Base-by-base conservation (phyloP, 2,888 invertebrate genomes). In the Drosophila yooni region DNA sequence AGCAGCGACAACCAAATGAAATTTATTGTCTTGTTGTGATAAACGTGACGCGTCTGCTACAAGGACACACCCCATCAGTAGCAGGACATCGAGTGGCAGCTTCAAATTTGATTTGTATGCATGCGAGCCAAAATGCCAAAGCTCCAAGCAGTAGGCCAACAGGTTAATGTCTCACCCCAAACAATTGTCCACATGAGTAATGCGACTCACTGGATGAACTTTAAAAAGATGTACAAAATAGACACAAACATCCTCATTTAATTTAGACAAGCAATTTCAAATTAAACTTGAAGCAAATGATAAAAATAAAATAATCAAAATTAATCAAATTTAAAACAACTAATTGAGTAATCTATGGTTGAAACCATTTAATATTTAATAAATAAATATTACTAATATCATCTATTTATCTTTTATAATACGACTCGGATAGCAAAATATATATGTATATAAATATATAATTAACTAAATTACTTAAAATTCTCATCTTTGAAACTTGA, bases 1-100 rank as follows among this genome's bases (percentile, higher is more conserved):
- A 51, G 52, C 63, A 59, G 56, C 68, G 65, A 73, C 78, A 86
- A 72, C 66, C 76, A 48, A 74, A 74, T 76, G 56, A 90, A 88
- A 86, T 86, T 86, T 86, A 90, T 86, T 88, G 87, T 87, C 73
- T 68, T 88, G 83, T 90, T 88, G 90, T 83, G 90, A 88, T 86
- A 90, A 85, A 88, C 81, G 88, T 86, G 88, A 76, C 85, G 71
- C 88, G 68, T 56, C 70, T 73, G 54, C 52, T 60, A 62, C 62
- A 63, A 69, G 81, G 87, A 68, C 82, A 86, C 70, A 66, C 84
- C 72, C 67, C 64, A 33, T 31, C 46, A 52, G 34, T 36, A 29
- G 34, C 60, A 66, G 75, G 70, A 86, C 82, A 70, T 63, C 61
- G 54, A 75, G 75, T 72, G 75, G 43, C 63, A 56, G 62, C 54